Evolutionary conservation across 2,797 vertebrate species (phyloP).

Genomic region (Hafferia zeledoni): DNA sequence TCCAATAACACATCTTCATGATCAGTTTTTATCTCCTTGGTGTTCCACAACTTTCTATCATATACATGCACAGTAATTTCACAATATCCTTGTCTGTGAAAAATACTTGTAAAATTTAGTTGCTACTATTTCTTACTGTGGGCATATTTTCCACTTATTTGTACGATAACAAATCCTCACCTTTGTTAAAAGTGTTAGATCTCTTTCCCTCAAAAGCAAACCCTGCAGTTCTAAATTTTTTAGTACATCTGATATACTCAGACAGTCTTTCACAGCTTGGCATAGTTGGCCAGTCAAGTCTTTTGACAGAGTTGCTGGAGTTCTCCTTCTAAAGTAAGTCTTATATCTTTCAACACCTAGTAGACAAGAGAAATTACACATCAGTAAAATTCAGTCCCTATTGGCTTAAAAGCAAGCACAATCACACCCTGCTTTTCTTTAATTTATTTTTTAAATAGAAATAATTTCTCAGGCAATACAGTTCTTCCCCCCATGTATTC

Average conservation of each 20-base stretch:
- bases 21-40: neutral
- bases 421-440: neutral
- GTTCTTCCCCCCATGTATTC: neutral
- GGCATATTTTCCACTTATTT: neutral
- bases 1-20: neutral
- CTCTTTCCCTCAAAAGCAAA: slow-evolving; percentile 87
- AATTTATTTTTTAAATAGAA: neutral
- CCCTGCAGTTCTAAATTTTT: slow-evolving; percentile 89
- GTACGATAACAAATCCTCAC: slow-evolving; percentile 70
- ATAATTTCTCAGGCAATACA: neutral
- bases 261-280: slow-evolving; percentile 87
- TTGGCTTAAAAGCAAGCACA: neutral
- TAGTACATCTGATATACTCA: slow-evolving; percentile 82
- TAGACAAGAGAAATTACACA: slow-evolving; percentile 30
- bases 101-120: neutral
- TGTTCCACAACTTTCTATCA: neutral
- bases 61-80: neutral
- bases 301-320: slow-evolving; percentile 87
- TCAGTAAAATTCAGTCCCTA: neutral
- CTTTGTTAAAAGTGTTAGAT: slow-evolving; percentile 87
- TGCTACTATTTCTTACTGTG: neutral
- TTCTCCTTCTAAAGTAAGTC: slow-evolving; percentile 79
- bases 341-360: slow-evolving; percentile 80
- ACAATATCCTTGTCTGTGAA: neutral
- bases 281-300: slow-evolving; percentile 89